These are phyloP conservation scores for Drosophila seguyi DNA, from an alignment of 1,140 invertebrate species.

Conservation along the genomic window DNA sequence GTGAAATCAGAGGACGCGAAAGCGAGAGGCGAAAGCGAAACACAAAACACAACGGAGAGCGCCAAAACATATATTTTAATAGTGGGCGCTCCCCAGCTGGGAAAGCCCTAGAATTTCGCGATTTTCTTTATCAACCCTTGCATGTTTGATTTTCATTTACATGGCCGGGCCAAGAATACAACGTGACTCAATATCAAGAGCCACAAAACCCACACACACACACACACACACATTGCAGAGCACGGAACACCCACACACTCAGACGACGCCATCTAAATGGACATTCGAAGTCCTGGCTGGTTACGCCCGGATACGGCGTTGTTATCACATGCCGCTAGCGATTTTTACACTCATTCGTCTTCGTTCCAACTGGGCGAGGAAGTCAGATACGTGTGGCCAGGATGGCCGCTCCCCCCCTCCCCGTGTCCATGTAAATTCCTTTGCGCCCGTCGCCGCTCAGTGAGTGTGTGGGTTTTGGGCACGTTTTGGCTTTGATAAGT, in stretches of 20 bases:
- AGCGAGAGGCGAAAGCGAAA: constrained; percentile 16
- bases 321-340: constrained; percentile 80
- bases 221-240: background rate
- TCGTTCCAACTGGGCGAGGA: constrained; percentile 80
- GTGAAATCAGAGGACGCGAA: constrained; percentile 64
- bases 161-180: constrained; percentile 80
- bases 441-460: constrained; percentile 17
- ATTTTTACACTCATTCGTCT: constrained; percentile 84
- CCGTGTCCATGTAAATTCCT: constrained; percentile 76
- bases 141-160: constrained; percentile 85
- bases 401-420: constrained; percentile 13
- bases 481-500: constrained; percentile 83
- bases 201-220: constrained; percentile 27
- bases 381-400: constrained; percentile 49
- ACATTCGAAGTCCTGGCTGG: constrained; percentile 76
- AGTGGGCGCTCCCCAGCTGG: constrained; percentile 62
- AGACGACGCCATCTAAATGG: constrained; percentile 60
- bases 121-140: constrained; percentile 85
- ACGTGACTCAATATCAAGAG: constrained; percentile 73
- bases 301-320: constrained; percentile 58
- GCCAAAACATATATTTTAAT: constrained; percentile 80
- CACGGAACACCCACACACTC: constrained; percentile 14
- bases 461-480: constrained; percentile 73
- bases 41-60: constrained; percentile 43
- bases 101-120: constrained; percentile 66